phyloP scores from a whole-genome alignment of 2,113 vertebrate genomes.

The Nyctereutes procyonoides region DNA sequence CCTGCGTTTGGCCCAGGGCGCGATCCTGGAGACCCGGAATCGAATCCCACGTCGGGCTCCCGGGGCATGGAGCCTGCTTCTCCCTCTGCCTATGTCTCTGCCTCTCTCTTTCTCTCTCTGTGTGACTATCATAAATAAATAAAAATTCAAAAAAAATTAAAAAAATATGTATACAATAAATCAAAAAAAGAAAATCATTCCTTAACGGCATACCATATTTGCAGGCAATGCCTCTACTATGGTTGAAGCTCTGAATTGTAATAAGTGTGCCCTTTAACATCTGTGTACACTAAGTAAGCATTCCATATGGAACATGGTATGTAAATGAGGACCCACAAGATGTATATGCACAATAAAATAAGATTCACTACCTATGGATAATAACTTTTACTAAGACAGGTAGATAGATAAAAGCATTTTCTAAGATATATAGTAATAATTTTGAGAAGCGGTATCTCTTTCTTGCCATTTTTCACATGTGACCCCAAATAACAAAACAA shows the following conservation, averaged over 20 bases:
- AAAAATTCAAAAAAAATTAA: no score
- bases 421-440: constrained; percentile 39
- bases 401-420: constrained; percentile 37
- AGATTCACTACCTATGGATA: constrained; percentile 68
- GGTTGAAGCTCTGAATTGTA: constrained; percentile 53
- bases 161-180: background rate
- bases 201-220: constrained; percentile 45
- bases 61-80: no score
- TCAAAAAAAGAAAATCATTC: background rate
- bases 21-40: no score
- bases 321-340: constrained; percentile 42
- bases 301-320: constrained; percentile 51
- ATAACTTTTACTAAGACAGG: constrained; percentile 66
- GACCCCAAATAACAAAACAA: constrained; percentile 2
- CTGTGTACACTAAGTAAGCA: constrained; percentile 65
- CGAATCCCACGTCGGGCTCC: no score
- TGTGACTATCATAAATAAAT: no score
- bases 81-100: no score
- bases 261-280: constrained; percentile 52
- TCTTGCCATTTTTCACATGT: background rate
- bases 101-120: no score
- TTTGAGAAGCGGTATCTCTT: constrained; percentile 50
- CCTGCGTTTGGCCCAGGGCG: no score
- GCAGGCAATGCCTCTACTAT: constrained; percentile 46
- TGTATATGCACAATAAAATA: constrained; percentile 71